phyloP scores from a whole-genome alignment of 2,113 vertebrate genomes.

The Phoenicopterus ruber region DNA sequence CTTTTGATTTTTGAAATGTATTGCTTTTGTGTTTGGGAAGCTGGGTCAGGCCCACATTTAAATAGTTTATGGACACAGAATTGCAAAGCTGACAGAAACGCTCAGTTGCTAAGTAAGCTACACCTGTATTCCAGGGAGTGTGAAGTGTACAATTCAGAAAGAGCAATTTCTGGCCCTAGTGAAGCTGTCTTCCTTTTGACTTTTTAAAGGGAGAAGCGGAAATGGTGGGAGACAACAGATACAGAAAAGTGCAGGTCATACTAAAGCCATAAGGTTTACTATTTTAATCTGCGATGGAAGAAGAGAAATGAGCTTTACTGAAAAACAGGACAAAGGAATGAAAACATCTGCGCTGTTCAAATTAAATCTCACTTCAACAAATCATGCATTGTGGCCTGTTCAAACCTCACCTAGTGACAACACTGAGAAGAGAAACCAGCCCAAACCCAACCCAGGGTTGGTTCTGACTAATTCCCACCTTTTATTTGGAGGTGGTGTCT shows the following conservation, averaged over 20 bases:
- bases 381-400: not conserved
- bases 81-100: not conserved
- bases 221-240: not conserved
- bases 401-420: not conserved
- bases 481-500: not conserved
- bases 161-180: not conserved
- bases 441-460: not conserved
- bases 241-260: not conserved
- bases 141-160: not conserved
- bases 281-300: not conserved
- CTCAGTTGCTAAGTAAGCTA: not conserved
- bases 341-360: constrained; percentile 32
- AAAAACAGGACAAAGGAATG: constrained; percentile 12
- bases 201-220: not conserved
- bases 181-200: not conserved
- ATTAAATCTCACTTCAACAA: not conserved
- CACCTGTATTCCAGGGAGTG: not conserved
- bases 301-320: not conserved
- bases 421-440: not conserved
- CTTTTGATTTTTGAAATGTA: not conserved
- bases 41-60: not conserved
- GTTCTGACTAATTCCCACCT: not conserved
- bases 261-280: not conserved
- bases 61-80: not conserved
- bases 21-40: not conserved